Base-by-base conservation (phyloP, 2,888 invertebrate species). In the Pachymerium ferrugineum region DNA sequence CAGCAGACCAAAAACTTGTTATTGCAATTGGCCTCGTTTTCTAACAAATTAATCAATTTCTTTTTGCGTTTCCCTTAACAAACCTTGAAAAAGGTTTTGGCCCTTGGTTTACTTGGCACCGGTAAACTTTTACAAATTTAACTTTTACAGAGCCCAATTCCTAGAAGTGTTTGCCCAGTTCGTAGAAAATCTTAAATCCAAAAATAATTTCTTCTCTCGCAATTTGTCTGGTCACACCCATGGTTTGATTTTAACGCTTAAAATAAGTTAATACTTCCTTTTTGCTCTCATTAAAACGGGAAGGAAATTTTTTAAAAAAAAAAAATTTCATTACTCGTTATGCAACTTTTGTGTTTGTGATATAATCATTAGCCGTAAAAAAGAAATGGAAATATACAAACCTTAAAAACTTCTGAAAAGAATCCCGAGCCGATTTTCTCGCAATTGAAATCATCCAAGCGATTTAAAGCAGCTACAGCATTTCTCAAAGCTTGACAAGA, bases 361-460 rank as follows among this genome's bases (percentile, higher is more conserved):
- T n/a, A 42, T 42, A 42, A 42, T n/a, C 12, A 42, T 3, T 42
- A 42, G 16, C 4, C n/a, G 22, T n/a, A 47, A 2, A 1, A 47
- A 2, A 3, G 8, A 2, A 38, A 38, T 8, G 16, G 8, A 1
- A 38, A 16, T 10, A 10, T 16, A 16, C 16, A 38, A 85, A 97
- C 97, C 92, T 97, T 97, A 85, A 92, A 97, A 76, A 97, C 97
- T 86, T 96, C 94, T 3, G 97, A 97, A 86, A 97, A 97, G 85
- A 97, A 97, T 77, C 97, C 97, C 72, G 90, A 87, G 70, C 97
- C 97, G 80, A 97, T 93, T 85, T 93, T 93, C 84, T 95, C 95
- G 82, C 91, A 88, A 78, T 89, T 87, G 84, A 97, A 97, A 86
- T 97, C 97, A 84, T 97, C 96, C 78, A 95, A 88, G 67, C 95